phyloP scores from a whole-genome alignment of 2,797 vertebrate species.

The Phaenicophaeus curvirostris region DNA sequence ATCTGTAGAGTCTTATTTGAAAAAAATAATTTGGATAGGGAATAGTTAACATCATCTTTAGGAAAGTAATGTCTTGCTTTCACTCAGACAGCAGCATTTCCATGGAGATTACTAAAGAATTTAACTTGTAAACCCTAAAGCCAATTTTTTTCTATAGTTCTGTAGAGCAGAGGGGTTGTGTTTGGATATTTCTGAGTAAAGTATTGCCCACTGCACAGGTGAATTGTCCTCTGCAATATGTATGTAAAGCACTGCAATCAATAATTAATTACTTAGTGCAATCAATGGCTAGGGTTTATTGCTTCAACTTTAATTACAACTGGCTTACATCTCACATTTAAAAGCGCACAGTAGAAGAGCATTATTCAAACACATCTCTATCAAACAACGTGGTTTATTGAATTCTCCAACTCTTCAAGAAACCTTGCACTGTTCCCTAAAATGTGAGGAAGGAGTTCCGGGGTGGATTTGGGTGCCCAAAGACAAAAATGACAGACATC shows the following conservation, averaged over 20 bases:
- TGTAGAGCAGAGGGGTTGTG: background rate
- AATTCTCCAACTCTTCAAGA: background rate
- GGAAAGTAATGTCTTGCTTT: background rate
- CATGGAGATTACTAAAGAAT: background rate
- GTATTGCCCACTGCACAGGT: background rate
- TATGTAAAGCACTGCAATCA: constrained; percentile 53
- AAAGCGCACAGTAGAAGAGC: background rate
- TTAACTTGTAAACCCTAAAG: background rate
- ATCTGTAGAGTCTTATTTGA: background rate
- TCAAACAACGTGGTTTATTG: background rate
- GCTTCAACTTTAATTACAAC: constrained; percentile 59
- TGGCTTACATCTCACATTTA: background rate
- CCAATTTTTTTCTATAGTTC: background rate
- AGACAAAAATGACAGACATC: background rate
- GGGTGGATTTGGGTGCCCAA: background rate
- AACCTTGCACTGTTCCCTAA: background rate
- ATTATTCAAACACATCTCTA: background rate
- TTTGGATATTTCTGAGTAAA: background rate
- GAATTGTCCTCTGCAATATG: constrained; percentile 33
- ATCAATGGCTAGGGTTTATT: constrained; percentile 46
- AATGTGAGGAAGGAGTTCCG: background rate
- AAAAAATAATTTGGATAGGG: background rate
- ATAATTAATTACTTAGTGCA: constrained; percentile 59
- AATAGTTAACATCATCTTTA: background rate
- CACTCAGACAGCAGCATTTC: background rate